Base-by-base conservation (phyloP, 2,888 invertebrate genomes). In the Orthosia incerta region DNA sequence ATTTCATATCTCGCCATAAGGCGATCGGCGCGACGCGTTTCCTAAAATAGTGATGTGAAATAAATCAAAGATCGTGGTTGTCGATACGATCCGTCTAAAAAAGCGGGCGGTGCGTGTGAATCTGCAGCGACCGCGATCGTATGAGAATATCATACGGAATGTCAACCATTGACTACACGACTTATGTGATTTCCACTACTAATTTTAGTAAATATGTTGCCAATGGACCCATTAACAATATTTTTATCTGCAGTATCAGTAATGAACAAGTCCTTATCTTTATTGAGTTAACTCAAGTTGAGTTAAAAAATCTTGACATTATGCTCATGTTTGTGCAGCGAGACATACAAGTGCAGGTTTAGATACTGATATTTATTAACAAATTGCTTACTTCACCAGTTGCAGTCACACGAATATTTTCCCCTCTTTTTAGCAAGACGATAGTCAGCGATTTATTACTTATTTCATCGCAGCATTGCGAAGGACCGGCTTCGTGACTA, bases 41-140 rank as follows among this genome's bases (percentile, higher is more conserved):
- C 96, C 96, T 96, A 96, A 96, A 96, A 95, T 93, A 96, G 96
- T 93, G 94, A 93, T 95, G 93, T 94, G 94, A 95, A 95, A 95
- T 95, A 95, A 94, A 95, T 96, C 95, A 94, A 89, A 92, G 94
- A 94, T 93, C 89, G 87, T 90, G 88, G 88, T 89, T 92, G 91
- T 94, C 93, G 94, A 93, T 95, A 94, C 87, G 86, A 84, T 84
- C 74, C 81, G 86, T 88, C 89, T 91, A 92, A 95, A 95, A 95
- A 95, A 94, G 84, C 82, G 78, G 82, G 87, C 88, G 86, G 89
- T 86, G 92, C 95, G 94, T 95, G 96, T 95, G 96, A 96, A 96
- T 96, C 96, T 94, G 91, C 94, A 92, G 76, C 88, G 86, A 82
- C 83, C 84, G 88, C 92, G 90, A 92, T 94, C 93, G 90, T 94